Base-by-base conservation (phyloP, 2,797 vertebrate species). In the Sebastes dallii region DNA sequence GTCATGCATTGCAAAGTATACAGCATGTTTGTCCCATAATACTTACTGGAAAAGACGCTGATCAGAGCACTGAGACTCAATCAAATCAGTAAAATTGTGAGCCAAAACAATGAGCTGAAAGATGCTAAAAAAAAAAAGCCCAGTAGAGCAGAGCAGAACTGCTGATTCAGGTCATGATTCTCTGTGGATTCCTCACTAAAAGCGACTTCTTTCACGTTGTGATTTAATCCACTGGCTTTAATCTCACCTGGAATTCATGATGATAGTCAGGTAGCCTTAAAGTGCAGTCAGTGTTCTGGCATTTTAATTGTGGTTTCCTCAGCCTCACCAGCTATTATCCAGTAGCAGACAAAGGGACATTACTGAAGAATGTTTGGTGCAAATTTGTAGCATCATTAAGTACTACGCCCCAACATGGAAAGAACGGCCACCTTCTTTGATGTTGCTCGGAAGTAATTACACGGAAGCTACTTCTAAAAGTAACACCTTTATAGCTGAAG, bases 361-460 rank as follows among this genome's bases (percentile, higher is more conserved):
- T 86, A 85, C 73, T 30, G 29, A 81, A 66, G 78, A 86, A 86
- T 80, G 87, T 25, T 78, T 58, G 70, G 74, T 77, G 77, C 77
- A 77, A 83, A 93, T 92, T 88, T 86, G 81, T 67, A 59, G 56
- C 79, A 62, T 42, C 71, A 78, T 80, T 75, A 83, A 82, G 70
- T 75, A 36, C 55, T 52, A 74, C 39, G 77, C 64, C 74, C 54
- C 81, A 16, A 73, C 87, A 68, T 88, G 91, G 85, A 93, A 91
- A 91, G 83, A 88, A 91, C 83, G 84, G 84, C 65, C 81, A 9
- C 64, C 3, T 75, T 72, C 92, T 95, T 95, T 94, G 89, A 92
- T 86, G 84, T 88, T 83, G 64, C 42, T 80, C 64, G 14, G 22
- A 75, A 80, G 80, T 91, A 92, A 95, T 95, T 91, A 94, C 82